Base-by-base conservation (phyloP, 2,797 vertebrate species). In the Adelosebastes latens region DNA sequence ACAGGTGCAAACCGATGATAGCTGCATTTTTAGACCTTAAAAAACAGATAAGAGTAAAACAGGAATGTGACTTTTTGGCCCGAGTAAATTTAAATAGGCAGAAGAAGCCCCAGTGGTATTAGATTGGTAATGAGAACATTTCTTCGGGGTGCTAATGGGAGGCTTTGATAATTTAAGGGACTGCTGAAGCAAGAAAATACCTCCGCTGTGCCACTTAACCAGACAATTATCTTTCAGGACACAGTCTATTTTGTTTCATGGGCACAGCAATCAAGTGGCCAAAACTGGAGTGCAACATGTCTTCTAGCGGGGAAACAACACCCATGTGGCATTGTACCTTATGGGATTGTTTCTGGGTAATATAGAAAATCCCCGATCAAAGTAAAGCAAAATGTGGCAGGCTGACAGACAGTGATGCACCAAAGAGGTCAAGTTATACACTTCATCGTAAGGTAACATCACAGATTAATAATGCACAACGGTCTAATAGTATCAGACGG, bases 111-210 rank as follows among this genome's bases (percentile, higher is more conserved):
- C 12, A 27, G 20, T 72, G 64, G 60, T 71, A 69, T 63, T 68
- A 64, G 16, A 64, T 16, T 49, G 24, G 14, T 75, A 80, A 82
- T 75, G 77, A 80, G 58, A 82, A 31, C 6, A 72, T 66, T 36
- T 56, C 46, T 42, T 52, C 39, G 11, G 22, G 18, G 20, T 68
- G 12, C 6, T 65, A 53, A 49, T 62, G 7, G 25, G 34, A 18
- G 60, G 61, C 11, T 72, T 66, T 68, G 69, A 67, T 64, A 49
- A 66, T 64, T 79, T 25, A 72, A 69, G 49, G n/a, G 12, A 46
- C 60, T 77, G 46, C 61, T 66, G 59, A 75, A 55, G 58, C 59
- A 75, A 62, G 25, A 64, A 85, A 52, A 81, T 25, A 53, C 18
- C n/a, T 39, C 49, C 1, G 5, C 52, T 49, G 29, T 60, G 29